phyloP scores from a whole-genome alignment of 2,797 vertebrate genomes.

The Spatula clypeata region DNA sequence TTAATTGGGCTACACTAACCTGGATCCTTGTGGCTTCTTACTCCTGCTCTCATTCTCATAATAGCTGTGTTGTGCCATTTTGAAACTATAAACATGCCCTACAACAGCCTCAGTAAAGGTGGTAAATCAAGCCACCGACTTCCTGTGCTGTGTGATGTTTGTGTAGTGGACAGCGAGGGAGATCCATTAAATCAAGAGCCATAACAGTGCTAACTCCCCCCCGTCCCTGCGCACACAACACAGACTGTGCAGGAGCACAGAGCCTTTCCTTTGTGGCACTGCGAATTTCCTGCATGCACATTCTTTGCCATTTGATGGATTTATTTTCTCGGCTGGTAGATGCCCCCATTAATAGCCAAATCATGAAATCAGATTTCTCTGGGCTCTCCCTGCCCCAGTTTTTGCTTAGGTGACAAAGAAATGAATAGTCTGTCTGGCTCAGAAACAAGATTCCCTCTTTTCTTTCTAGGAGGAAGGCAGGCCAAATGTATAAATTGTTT shows the following conservation, averaged over 20 bases:
- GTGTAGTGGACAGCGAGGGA: neutral
- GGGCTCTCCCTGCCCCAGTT: neutral
- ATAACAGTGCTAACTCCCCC: neutral
- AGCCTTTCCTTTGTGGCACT: neutral
- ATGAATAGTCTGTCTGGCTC: neutral
- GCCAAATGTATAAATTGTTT: neutral
- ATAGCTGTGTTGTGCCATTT: neutral
- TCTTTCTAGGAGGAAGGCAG: neutral
- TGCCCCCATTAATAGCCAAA: neutral
- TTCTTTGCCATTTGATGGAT: neutral
- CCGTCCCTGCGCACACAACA: neutral
- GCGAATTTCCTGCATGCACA: neutral
- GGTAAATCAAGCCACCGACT: neutral
- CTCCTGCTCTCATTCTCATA: neutral
- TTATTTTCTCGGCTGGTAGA: neutral
- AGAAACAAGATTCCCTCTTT: neutral
- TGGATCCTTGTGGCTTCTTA: neutral
- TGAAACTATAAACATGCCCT: neutral
- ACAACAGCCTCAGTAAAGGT: neutral
- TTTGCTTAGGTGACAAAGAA: neutral
- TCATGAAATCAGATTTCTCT: neutral
- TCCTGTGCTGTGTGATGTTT: neutral
- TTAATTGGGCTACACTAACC: neutral
- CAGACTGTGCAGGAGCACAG: rapidly evolving
- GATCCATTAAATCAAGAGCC: neutral